Evolutionary conservation across 2,797 vertebrate species (phyloP).

Genomic region (Poecilia velifera): DNA sequence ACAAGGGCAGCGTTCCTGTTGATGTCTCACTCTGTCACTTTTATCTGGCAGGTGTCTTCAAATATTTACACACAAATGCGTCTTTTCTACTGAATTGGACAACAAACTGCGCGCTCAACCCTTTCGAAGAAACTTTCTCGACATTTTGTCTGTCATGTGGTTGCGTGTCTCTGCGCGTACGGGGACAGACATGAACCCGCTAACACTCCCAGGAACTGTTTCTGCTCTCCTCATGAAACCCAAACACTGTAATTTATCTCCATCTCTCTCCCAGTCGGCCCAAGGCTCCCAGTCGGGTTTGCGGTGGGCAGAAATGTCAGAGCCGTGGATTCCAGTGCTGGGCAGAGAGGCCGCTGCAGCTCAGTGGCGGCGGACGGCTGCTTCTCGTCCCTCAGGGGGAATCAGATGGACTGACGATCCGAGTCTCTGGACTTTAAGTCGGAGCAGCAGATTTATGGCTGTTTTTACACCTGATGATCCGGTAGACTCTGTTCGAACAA

Average conservation of each 20-base stretch:
- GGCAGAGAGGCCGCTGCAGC: slow-evolving; percentile 30
- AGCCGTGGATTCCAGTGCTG: slow-evolving; percentile 49
- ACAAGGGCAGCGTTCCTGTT: slow-evolving; percentile 59
- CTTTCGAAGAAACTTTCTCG: neutral
- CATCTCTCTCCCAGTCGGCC: slow-evolving; percentile 33
- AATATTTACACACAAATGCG: no score
- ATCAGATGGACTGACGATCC: neutral
- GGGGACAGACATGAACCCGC: slow-evolving; percentile 32
- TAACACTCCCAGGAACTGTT: slow-evolving; percentile 33
- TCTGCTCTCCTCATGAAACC: slow-evolving; percentile 34
- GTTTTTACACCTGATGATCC: no score
- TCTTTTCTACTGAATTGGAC: neutral
- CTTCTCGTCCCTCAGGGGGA: slow-evolving; percentile 14
- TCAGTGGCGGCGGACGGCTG: slow-evolving; percentile 15
- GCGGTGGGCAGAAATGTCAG: slow-evolving; percentile 58
- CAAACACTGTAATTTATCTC: slow-evolving; percentile 58
- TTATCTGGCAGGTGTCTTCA: no score
- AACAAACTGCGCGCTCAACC: neutral
- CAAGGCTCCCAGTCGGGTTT: slow-evolving; percentile 60
- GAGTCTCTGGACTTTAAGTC: neutral
- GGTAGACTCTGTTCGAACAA: no score
- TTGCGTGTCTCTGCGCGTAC: neutral
- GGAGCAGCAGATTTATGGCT: no score
- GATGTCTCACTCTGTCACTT: neutral
- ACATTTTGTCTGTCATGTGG: neutral